Evolutionary conservation across 2,797 vertebrate genomes (phyloP).

Genomic region (Sphaeramia orbicularis): DNA sequence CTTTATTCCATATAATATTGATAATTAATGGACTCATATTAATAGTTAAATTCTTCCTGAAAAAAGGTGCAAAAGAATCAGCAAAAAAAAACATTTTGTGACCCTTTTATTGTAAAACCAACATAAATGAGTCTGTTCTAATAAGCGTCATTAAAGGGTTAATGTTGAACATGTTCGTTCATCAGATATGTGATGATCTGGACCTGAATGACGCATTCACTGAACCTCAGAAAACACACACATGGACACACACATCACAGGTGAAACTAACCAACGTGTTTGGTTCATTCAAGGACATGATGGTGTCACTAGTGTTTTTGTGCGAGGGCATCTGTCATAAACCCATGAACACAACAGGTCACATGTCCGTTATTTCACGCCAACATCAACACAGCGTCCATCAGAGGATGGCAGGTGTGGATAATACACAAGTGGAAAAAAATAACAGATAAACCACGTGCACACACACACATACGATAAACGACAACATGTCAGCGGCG

Average conservation of each 20-base stretch:
- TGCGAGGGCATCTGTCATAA: background rate
- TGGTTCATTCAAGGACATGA: conserved; percentile 1
- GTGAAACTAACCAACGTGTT: conserved; percentile 7
- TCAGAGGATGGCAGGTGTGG: conserved; percentile 14
- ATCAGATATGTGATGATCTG: background rate
- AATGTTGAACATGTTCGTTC: too few relatives aligned
- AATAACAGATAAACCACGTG: conserved; percentile 9
- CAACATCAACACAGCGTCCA: background rate
- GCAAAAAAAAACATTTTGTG: too few relatives aligned
- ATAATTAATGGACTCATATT: too few relatives aligned
- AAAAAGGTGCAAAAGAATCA: too few relatives aligned
- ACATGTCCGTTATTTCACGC: background rate
- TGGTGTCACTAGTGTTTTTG: too few relatives aligned
- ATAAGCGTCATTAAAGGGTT: too few relatives aligned
- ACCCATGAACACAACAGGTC: background rate
- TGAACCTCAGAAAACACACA: background rate
- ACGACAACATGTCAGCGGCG: conserved; percentile 33
- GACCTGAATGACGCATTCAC: too few relatives aligned
- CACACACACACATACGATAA: conserved; percentile 5
- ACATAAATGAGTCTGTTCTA: too few relatives aligned
- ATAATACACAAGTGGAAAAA: background rate
- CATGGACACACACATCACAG: background rate
- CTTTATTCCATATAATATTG: too few relatives aligned
- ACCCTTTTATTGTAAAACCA: too few relatives aligned
- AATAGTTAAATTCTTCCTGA: too few relatives aligned